These are phyloP conservation scores for Cotesia congregata DNA, from an alignment of 2,888 invertebrate species.

Conservation along the genomic window DNA sequence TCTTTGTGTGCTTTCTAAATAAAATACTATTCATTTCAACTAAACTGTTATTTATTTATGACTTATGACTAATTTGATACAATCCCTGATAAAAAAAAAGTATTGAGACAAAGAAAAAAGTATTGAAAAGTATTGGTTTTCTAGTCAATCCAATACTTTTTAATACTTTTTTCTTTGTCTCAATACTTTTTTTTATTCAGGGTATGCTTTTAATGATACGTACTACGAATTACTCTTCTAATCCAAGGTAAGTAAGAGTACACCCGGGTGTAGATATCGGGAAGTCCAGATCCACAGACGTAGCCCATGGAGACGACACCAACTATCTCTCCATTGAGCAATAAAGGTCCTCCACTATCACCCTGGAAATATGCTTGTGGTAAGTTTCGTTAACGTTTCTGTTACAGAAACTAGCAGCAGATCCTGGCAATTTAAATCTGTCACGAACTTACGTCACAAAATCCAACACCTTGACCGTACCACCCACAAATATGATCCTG, in stretches of 20 bases:
- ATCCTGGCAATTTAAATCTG: too few relatives aligned
- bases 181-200: too few relatives aligned
- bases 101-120: too few relatives aligned
- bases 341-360: constrained; percentile 48
- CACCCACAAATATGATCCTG: constrained; percentile 44
- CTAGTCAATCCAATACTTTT: too few relatives aligned
- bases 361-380: background rate
- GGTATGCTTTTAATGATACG: too few relatives aligned
- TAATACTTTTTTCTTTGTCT: too few relatives aligned
- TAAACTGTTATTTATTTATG: background rate
- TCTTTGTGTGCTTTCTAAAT: background rate
- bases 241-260: constrained; percentile 31
- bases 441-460: constrained; percentile 45
- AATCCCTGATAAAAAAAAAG: too few relatives aligned
- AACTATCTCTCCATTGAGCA: constrained; percentile 41
- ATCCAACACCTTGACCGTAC: constrained; percentile 34
- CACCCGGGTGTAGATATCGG: constrained; percentile 46
- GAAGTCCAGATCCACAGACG: constrained; percentile 35
- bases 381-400: too few relatives aligned
- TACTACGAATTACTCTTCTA: too few relatives aligned
- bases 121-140: too few relatives aligned
- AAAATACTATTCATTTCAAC: background rate
- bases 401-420: too few relatives aligned
- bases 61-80: background rate
- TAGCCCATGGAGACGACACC: constrained; percentile 44